Percentiles rank a stretch among this genome's conserved stretches.
Conservation (phyloP, 1,140 invertebrate genomes). For the Chionoecetes opilio region DNA sequence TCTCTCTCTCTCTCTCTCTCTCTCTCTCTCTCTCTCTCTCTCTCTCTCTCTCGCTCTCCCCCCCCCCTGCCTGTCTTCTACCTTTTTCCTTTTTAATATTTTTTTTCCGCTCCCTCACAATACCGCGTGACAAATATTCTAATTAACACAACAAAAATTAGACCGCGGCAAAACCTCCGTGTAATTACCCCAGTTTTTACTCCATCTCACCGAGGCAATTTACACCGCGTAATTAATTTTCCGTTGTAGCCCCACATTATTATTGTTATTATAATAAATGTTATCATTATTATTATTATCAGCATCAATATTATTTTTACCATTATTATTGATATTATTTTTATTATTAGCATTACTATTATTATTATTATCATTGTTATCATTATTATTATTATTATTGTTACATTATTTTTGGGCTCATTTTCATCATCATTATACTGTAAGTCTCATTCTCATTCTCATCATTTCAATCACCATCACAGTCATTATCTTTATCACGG, state of each 20-base stretch:
- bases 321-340: background rate
- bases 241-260: background rate
- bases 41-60: background rate
- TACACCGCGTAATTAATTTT: background rate
- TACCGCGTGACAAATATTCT: background rate
- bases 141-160: conserved; percentile 7
- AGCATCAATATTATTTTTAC: too few relatives aligned
- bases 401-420: background rate
- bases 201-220: background rate
- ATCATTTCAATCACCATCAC: background rate
- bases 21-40: conserved; percentile 47
- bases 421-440: too few relatives aligned
- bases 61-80: background rate
- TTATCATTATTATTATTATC: background rate
- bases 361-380: background rate
- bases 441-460: too few relatives aligned
- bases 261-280: too few relatives aligned
- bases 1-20: conserved; percentile 55
- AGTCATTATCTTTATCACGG: background rate
- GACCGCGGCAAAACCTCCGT: background rate
- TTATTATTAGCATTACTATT: conserved; percentile 11
- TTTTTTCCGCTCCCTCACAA: background rate
- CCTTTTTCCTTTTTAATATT: background rate
- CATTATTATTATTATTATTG: background rate
- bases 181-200: conserved; percentile 20